Base-by-base conservation (phyloP, 2,888 invertebrate genomes). In the Ecliptopera silaceata region DNA sequence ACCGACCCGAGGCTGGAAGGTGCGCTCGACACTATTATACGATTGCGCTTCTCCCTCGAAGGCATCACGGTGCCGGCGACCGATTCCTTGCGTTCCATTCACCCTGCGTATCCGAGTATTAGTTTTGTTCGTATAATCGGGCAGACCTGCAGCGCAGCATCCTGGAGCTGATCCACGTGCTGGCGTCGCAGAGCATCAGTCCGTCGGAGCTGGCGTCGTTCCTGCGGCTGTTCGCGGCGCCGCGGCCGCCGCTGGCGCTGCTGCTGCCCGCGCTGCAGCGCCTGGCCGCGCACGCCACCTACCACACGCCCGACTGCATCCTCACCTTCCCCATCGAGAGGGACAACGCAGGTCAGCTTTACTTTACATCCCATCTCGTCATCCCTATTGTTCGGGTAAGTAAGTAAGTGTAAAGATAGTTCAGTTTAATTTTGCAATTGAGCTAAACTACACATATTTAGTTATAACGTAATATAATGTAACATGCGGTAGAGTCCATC, bases 121-220 rank as follows among this genome's bases (percentile, higher is more conserved):
- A n/a, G n/a, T n/a, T n/a, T n/a, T n/a, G n/a, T n/a, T n/a, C n/a
- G n/a, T 34, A 4, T 3, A 12, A 11, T n/a, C n/a, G 1, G n/a
- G 6, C 77, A 94, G 95, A 95, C 57, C 80, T 95, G 12, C 95
- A 95, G 65, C 91, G 92, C 66, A 93, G 94, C 44, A 89, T 94
- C 48, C 78, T 95, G 38, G 94, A 95, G 75, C 88, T 95, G 45
- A 90, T 95, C 49, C 77, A 80, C 64, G 82, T 92, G 52, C 73
- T 94, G 64, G 93, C 92, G 0, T 85, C 88, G 8, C 91, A 92
- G 64, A 88, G 92, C 57, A 86, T 94, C 54, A 86, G 87, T 45
- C 79, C 93, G 1, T 66, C 80, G 5, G 94, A 93, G 70, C 80
- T 95, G 58, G 88, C 92, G 4, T 84, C 90, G 11, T 93, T 93